These are phyloP conservation scores for Chironomus tepperi DNA, from an alignment of 1,140 invertebrate genomes.

Conservation along the genomic window DNA sequence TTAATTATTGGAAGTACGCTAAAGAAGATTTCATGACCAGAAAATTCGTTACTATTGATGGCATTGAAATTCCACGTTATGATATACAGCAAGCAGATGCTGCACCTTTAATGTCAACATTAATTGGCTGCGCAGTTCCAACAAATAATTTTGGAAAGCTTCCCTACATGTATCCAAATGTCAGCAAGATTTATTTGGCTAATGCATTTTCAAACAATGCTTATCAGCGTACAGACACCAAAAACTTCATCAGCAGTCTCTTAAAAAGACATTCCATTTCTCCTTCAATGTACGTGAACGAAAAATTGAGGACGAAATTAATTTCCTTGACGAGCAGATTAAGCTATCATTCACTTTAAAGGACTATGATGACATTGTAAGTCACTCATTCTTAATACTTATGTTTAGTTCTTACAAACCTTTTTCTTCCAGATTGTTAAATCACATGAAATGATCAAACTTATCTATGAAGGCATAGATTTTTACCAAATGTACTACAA, in stretches of 20 bases:
- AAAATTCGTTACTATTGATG: background rate
- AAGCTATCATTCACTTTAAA: conserved; percentile 23
- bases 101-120: conserved; percentile 74
- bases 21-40: background rate
- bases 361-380: conserved; percentile 45
- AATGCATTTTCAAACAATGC: conserved; percentile 59
- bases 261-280: background rate
- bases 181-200: conserved; percentile 48
- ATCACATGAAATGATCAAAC: background rate
- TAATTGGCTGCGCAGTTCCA: conserved; percentile 80
- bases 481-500: conserved; percentile 76
- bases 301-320: conserved; percentile 11
- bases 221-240: conserved; percentile 67
- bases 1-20: conserved; percentile 37
- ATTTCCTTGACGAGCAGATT: background rate
- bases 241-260: conserved; percentile 31
- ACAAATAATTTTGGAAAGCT: conserved; percentile 81
- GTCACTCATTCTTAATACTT: conserved; percentile 27
- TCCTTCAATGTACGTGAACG: background rate
- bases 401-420: conserved; percentile 33
- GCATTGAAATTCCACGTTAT: conserved; percentile 30
- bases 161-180: conserved; percentile 50
- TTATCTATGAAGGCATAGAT: conserved; percentile 45
- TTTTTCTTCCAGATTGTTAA: conserved; percentile 47
- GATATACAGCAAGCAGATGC: conserved; percentile 85